Percentiles rank a stretch among this genome's conserved stretches.
phyloP scores from a whole-genome alignment of 2,113 vertebrate genomes.

The Bos indicus region DNA sequence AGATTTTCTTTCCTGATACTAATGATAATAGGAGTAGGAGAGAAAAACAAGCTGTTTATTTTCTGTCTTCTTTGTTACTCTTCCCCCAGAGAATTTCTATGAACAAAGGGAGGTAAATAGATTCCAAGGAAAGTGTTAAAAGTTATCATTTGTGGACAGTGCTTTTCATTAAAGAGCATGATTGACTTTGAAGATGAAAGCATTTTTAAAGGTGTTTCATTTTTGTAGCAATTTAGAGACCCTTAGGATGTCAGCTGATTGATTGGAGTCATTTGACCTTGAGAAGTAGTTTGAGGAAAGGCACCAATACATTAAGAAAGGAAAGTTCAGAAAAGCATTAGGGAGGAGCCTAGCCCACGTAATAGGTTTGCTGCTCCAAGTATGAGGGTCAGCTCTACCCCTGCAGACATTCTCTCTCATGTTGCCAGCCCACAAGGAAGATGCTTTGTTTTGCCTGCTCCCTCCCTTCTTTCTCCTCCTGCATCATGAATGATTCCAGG shows the following conservation, averaged over 20 bases:
- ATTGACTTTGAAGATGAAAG: neutral
- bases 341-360: rapidly evolving
- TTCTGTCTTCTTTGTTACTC: neutral
- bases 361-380: neutral
- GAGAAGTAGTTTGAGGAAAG: neutral
- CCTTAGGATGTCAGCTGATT: neutral
- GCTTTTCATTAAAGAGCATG: neutral
- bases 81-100: neutral
- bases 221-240: neutral
- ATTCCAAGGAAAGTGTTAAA: constrained; percentile 14
- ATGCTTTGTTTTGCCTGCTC: neutral
- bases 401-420: neutral
- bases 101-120: neutral
- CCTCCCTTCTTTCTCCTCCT: rapidly evolving
- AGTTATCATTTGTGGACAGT: neutral
- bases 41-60: neutral
- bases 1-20: neutral
- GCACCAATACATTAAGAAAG: neutral
- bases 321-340: neutral
- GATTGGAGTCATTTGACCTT: neutral
- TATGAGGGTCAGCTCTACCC: rapidly evolving
- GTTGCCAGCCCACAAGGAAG: neutral
- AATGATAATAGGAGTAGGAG: neutral
- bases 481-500: neutral
- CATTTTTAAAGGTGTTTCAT: neutral